A percentile compares a stretch with the other conserved stretches of the same genome.
phyloP scores from a whole-genome alignment of 2,797 vertebrate genomes.

The Poecilia picta region DNA sequence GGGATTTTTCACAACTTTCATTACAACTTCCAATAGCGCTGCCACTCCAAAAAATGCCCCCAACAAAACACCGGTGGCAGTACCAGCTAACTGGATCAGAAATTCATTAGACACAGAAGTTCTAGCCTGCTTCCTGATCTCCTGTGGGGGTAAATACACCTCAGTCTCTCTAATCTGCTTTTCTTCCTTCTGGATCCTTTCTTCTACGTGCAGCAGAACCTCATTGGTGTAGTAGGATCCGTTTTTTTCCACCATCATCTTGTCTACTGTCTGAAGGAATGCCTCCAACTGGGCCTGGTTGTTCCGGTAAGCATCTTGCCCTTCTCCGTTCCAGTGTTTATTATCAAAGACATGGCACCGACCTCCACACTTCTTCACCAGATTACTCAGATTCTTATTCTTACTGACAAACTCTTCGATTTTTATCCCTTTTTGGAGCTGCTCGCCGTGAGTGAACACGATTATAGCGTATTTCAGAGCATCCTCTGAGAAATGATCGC shows the following conservation, averaged over 20 bases:
- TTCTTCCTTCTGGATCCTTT: conserved; percentile 24
- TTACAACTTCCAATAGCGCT: accelerated
- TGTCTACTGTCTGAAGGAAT: conserved; percentile 47
- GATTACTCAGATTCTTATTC: conserved; percentile 27
- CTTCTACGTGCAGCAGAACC: conserved; percentile 20
- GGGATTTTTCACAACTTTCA: neutral
- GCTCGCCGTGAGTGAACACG: conserved; percentile 66
- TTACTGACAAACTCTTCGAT: conserved; percentile 52
- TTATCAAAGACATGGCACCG: conserved; percentile 63
- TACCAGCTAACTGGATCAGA: conserved; percentile 16
- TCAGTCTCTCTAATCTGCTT: neutral
- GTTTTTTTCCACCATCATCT: conserved; percentile 33
- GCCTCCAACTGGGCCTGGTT: conserved; percentile 48
- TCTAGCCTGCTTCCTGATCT: conserved; percentile 40
- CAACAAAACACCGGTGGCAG: conserved; percentile 14
- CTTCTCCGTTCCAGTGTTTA: conserved; percentile 30
- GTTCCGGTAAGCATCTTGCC: conserved; percentile 35
- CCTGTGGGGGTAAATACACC: neutral
- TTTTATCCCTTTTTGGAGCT: conserved; percentile 3
- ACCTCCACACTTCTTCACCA: conserved; percentile 52
- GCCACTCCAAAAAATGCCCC: conserved; percentile 30
- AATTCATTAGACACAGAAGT: accelerated
- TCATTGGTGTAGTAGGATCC: conserved; percentile 54
- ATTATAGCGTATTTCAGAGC: conserved; percentile 52
- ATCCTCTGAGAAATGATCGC: conserved; percentile 46